A percentile compares a stretch with the other conserved stretches of the same genome.
phyloP scores from a whole-genome alignment of 2,113 vertebrate species.

The Vireo altiloquus region DNA sequence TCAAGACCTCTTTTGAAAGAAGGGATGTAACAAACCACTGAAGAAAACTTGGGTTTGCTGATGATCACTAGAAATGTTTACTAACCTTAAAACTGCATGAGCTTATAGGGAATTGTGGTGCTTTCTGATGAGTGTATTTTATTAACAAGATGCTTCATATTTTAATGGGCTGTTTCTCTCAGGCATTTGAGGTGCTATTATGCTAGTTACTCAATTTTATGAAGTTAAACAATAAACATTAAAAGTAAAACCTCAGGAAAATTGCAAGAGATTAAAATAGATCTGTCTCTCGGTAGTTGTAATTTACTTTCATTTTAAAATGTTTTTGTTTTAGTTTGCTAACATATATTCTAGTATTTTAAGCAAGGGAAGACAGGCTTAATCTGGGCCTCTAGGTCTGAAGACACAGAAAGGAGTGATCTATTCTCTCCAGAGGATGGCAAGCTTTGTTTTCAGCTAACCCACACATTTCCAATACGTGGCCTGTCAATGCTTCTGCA shows the following conservation, averaged over 20 bases:
- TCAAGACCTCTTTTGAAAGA: not conserved
- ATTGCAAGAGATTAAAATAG: slow-evolving; percentile 18
- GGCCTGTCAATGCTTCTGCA: not conserved
- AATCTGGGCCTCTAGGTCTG: not conserved
- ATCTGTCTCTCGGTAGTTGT: slow-evolving; percentile 12
- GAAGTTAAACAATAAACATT: slow-evolving; percentile 59
- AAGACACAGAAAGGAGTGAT: not conserved
- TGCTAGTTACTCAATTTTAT: slow-evolving; percentile 56
- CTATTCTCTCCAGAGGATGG: not conserved
- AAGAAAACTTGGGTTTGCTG: not conserved
- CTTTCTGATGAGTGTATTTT: not conserved
- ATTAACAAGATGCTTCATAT: slow-evolving; percentile 37
- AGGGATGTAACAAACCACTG: not conserved
- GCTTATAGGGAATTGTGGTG: not conserved
- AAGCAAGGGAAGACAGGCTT: not conserved
- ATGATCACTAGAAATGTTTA: not conserved
- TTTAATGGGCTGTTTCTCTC: slow-evolving; percentile 36
- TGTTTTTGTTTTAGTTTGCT: not conserved
- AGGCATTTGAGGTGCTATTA: slow-evolving; percentile 8
- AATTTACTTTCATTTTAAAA: slow-evolving; percentile 20
- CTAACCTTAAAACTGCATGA: not conserved
- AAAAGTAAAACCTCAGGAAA: slow-evolving; percentile 45
- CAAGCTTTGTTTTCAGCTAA: not conserved
- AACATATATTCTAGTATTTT: not conserved
- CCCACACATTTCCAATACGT: not conserved